These are phyloP conservation scores for Tenebrio molitor DNA, from an alignment of 1,140 invertebrate species.

Conservation along the genomic window DNA sequence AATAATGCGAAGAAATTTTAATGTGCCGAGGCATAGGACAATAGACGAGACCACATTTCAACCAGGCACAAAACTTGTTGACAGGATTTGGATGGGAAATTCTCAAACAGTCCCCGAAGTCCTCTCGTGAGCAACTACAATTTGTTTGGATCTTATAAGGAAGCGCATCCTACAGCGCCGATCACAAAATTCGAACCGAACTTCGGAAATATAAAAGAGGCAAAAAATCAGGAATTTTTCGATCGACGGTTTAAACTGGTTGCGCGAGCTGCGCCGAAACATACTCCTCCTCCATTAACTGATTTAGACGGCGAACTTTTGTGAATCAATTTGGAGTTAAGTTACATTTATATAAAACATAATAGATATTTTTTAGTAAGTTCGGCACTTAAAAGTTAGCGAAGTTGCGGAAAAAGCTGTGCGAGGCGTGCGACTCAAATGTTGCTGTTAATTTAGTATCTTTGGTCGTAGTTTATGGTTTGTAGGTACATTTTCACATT, in stretches of 20 bases:
- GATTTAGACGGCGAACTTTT: neutral
- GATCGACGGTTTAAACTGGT: slow-evolving; percentile 28
- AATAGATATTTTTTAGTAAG: too few species aligned
- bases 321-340: slow-evolving; percentile 18
- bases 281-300: neutral
- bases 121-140: slow-evolving; percentile 37
- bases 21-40: slow-evolving; percentile 23
- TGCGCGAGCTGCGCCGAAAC: slow-evolving; percentile 1
- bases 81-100: slow-evolving; percentile 38
- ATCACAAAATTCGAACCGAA: slow-evolving; percentile 30
- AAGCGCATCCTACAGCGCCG: slow-evolving; percentile 31
- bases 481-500: too few species aligned
- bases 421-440: too few species aligned
- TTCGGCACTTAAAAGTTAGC: too few species aligned
- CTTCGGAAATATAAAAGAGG: slow-evolving; percentile 34
- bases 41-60: slow-evolving; percentile 19
- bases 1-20: slow-evolving; percentile 38
- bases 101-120: slow-evolving; percentile 38
- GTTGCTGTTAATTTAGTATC: too few species aligned
- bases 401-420: too few species aligned
- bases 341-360: neutral
- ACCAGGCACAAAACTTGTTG: slow-evolving; percentile 31
- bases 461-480: too few species aligned
- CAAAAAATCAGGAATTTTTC: slow-evolving; percentile 35
- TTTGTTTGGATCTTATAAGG: slow-evolving; percentile 36